These are phyloP conservation scores for Champsocephalus esox DNA, from an alignment of 2,797 vertebrate species.

Conservation along the genomic window DNA sequence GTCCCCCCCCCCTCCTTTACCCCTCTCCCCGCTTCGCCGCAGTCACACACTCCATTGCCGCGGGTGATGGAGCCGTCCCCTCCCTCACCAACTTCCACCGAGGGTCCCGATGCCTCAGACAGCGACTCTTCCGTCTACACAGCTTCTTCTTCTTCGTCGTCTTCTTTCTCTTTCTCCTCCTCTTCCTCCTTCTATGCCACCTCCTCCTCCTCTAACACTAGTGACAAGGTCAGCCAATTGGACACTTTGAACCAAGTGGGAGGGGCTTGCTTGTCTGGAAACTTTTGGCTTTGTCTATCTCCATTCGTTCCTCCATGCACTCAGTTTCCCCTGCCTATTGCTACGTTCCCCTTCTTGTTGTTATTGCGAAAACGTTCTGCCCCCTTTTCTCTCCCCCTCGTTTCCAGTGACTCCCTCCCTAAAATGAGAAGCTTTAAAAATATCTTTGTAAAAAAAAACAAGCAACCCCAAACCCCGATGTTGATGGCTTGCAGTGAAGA, in stretches of 20 bases:
- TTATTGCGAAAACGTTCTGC: constrained; percentile 19
- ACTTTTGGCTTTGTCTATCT: constrained; percentile 51
- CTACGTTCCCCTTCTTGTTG: constrained; percentile 30
- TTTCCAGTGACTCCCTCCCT: constrained; percentile 31
- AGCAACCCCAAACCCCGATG: constrained; percentile 26
- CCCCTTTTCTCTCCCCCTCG: constrained; percentile 25
- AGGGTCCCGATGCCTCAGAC: constrained; percentile 83
- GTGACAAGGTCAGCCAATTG: constrained; percentile 84
- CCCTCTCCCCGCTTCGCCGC: constrained; percentile 52
- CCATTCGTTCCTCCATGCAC: constrained; percentile 51
- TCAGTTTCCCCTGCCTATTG: constrained; percentile 39
- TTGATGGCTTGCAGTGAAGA: constrained; percentile 37
- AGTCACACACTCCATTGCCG: constrained; percentile 69
- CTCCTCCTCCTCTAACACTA: constrained; percentile 82
- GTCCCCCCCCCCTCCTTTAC: constrained; percentile 55
- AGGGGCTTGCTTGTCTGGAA: constrained; percentile 74
- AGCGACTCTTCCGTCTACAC: constrained; percentile 79
- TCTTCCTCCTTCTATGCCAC: constrained; percentile 86
- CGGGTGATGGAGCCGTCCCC: constrained; percentile 68
- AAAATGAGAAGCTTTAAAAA: constrained; percentile 48
- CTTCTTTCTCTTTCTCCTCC: constrained; percentile 81
- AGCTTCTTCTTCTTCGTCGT: constrained; percentile 80
- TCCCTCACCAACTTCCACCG: constrained; percentile 81
- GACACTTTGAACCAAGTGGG: constrained; percentile 58
- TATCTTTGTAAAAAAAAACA: constrained; percentile 27